Base-by-base conservation (phyloP, 2,888 invertebrate genomes). In the Dicyrtomina minuta region DNA sequence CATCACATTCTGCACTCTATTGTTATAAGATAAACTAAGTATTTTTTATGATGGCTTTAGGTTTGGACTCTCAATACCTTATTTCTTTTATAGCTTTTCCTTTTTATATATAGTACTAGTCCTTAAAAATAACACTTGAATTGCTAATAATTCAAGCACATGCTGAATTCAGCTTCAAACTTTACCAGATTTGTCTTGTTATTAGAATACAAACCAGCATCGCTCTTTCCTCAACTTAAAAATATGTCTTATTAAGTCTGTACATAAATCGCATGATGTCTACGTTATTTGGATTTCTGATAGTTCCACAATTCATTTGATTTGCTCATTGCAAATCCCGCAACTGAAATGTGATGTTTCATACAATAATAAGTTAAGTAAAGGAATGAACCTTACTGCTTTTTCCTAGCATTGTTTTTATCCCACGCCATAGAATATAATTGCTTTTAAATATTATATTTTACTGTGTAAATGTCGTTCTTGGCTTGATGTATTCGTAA, bases 1-100 rank as follows among this genome's bases (percentile, higher is more conserved):
- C 76, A 75, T 74, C 76, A 77, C 77, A 77, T 76, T 77, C 76
- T 77, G 77, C 77, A 77, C 77, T 76, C 74, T 74, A 68, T 46
- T 41, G 13, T 46, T 46, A 17, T 46, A 46, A 12, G 46, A n/a
- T 46, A 46, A 46, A 12, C 46, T n/a, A 46, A 15, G 12, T 46
- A 17, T 6, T 46, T 15, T 4, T 46, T 46, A 17, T 17, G n/a
- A 46, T 46, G n/a, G 15, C 15, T 46, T n/a, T 46, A 3, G 3
- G 46, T 46, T 46, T 12, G 15, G 46, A 4, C 17, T 46, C 17
- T 46, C 33, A 8, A 33, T 33, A 33, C 33, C 46, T 46, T 46
- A 41, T 41, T 46, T 46, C 46, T 33, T 33, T 33, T 33, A 33
- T 33, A 33, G 8, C n/a, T 33, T 33, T 33, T 5, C 4, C 33